Evolutionary conservation across 2,797 vertebrate species (phyloP), one percentile per base, ranked within the genome.

Genomic region (Lerista edwardsae): DNA sequence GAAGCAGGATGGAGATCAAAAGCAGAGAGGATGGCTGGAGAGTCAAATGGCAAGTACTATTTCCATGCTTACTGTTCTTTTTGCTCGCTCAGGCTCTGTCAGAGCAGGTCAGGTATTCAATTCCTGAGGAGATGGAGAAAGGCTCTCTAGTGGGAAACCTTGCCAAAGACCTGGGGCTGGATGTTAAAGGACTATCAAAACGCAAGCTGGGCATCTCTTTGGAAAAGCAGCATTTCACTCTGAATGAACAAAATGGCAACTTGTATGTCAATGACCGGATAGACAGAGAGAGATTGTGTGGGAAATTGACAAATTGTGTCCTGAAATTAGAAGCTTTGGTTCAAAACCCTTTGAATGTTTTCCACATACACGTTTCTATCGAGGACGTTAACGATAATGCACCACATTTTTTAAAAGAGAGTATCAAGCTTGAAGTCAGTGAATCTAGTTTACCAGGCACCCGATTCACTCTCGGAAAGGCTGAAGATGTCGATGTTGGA

Each of bases 281-380:
- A 79, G 95, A 97, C 89, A 90, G 96, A 9, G 96, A 97, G 68
- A 79, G 87, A 68, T 71, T 96, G 2, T 97, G 95, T 21, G 89
- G 93, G 14, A 34, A 73, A 29, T 74, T 0, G 9, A 1, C 71
- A 0, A 44, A 65, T 59, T 90, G 92, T 83, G 27, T 51, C 14
- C 12, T 91, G 14, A 81, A 88, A 21, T 17, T 92, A 80, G 76
- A 92, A 78, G 80, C 23, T 19, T 36, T 84, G 27, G 77, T 87
- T 9, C n/a, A 89, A 55, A 90, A 91, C 31, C 88, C 74, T 78
- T 64, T 88, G 9, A 10, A 88, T 82, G 29, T 94, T 67, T 89
- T 88, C 29, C 85, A 87, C 57, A 55, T 91, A 73, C 83, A 88
- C 29, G 61, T 93, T 64, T 90, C 90, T 31, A 90, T 95, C 73